Percentiles rank a stretch among this genome's conserved stretches.
These are phyloP conservation scores for Hoplostethus mediterraneus DNA, from an alignment of 2,797 vertebrate species.

Conservation along the genomic window DNA sequence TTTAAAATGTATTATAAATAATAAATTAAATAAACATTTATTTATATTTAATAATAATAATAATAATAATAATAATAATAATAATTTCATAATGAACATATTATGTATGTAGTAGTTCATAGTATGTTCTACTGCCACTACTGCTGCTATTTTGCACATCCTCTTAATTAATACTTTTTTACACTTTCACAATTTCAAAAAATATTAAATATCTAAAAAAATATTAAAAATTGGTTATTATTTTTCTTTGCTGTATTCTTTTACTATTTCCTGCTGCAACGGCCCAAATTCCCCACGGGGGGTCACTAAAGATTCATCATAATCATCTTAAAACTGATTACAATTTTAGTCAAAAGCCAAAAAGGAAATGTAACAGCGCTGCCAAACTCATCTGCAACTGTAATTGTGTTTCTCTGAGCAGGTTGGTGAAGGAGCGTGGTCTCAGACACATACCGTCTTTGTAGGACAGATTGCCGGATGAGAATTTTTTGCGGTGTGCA, in stretches of 20 bases:
- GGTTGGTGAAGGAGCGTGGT: conserved; percentile 46
- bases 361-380: too few relatives aligned
- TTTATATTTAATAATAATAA: not conserved
- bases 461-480: conserved; percentile 94
- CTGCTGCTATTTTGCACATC: not conserved
- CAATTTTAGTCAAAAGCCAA: not conserved
- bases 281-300: conserved; percentile 1
- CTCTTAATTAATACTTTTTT: not conserved
- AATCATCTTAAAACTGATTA: not conserved
- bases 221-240: too few relatives aligned
- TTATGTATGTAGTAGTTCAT: not conserved
- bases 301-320: not conserved
- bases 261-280: too few relatives aligned
- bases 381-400: conserved; percentile 50
- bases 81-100: not conserved
- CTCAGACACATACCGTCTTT: conserved; percentile 96
- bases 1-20: conserved; percentile 18
- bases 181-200: too few relatives aligned
- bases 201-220: too few relatives aligned
- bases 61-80: not conserved
- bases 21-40: conserved; percentile 11
- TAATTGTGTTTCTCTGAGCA: too few relatives aligned
- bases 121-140: not conserved
- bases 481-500: conserved; percentile 98
- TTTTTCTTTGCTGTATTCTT: too few relatives aligned